These are phyloP conservation scores for Amphiprion ocellaris DNA, from an alignment of 2,113 vertebrate genomes.

Conservation along the genomic window DNA sequence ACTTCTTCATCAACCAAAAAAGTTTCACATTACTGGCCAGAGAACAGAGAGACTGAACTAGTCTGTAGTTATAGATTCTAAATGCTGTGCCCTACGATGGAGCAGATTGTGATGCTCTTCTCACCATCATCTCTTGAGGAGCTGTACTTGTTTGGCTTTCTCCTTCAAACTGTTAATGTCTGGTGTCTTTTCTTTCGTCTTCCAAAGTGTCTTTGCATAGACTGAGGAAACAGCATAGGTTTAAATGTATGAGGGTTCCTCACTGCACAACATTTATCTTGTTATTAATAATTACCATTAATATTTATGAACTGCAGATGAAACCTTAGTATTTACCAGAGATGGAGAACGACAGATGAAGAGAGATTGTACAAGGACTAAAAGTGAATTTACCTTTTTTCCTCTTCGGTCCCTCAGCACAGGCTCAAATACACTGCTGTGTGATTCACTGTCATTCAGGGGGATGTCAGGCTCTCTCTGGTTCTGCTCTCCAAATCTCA, in stretches of 20 bases:
- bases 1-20: neutral
- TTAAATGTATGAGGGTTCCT: neutral
- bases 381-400: constrained; percentile 27
- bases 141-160: neutral
- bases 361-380: neutral
- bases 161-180: neutral
- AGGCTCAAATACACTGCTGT: constrained; percentile 34
- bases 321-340: neutral
- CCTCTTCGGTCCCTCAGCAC: constrained; percentile 31
- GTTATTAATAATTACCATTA: neutral
- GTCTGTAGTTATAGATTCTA: neutral
- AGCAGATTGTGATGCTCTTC: constrained; percentile 38
- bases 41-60: neutral
- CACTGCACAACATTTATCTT: neutral
- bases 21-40: neutral
- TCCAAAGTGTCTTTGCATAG: neutral
- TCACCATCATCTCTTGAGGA: neutral
- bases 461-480: neutral
- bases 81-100: neutral
- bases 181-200: constrained; percentile 8
- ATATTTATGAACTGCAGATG: no score
- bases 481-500: constrained; percentile 36
- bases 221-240: constrained; percentile 31
- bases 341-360: neutral
- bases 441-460: neutral